Evolutionary conservation across 2,797 vertebrate species (phyloP), one percentile per base, ranked within the genome.

Genomic region (Neopelma chrysocephalum): DNA sequence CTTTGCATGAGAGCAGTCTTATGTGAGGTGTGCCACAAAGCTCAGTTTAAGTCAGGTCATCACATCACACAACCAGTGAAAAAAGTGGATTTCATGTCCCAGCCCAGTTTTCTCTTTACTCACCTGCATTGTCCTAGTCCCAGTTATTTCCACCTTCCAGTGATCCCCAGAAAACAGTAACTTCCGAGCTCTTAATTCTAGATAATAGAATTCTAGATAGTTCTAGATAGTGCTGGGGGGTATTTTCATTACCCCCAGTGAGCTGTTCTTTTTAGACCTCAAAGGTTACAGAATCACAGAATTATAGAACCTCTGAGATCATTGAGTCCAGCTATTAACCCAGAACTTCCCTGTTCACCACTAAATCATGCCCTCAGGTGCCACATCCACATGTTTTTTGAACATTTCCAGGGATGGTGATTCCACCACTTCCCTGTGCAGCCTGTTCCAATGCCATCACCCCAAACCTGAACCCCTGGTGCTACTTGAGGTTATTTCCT

Each of bases 1-100:
- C 21, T 40, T 70, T 3, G 0, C 0, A 4, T 34, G 27, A 31
- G 6, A 54, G 4, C 42, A 23, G 4, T 51, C 4, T 72, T 65
- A 3, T 21, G n/a, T 11, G 19, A 42, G 5, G 1, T 36, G 18
- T 82, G 34, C 11, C 26, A 6, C 1, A 2, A 65, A 72, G 22
- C 12, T 81, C 31, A 65, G 12, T 19, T 73, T 42, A 21, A 68
- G 3, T 61, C 32, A 45, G 43, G 27, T 51, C 18, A 60, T 31
- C 40, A 60, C 22, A 40, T 31, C 23, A 36, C 27, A 66, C 8
- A 42, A 6, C 3, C 38, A 16, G 7, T 21, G 43, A 57, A 40
- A 38, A 34, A 40, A 69, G 11, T 18, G 10, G 3, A 79, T 79
- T 70, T 3, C 31, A 8, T 36, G 27, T 54, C 27, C 38, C 26